A percentile compares a stretch with the other conserved stretches of the same genome.
These are phyloP conservation scores for Dendrophyllia cribrosa DNA, from an alignment of 64 coral and sea anemone species.

Conservation along the genomic window DNA sequence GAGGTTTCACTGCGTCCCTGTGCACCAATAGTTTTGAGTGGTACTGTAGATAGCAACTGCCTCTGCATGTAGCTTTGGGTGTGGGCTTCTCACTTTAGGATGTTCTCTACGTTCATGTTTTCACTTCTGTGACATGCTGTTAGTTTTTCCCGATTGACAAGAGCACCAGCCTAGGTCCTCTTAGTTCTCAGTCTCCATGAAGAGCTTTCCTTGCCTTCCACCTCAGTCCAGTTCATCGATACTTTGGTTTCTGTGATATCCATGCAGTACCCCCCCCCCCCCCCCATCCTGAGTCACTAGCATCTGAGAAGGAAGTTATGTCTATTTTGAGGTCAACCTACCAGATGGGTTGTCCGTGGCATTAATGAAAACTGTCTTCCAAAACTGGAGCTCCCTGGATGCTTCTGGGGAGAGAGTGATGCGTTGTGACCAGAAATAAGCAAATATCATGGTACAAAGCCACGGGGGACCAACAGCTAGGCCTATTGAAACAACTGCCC, in stretches of 20 bases:
- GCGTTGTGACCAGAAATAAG: too few relatives aligned
- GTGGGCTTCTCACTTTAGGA: neutral
- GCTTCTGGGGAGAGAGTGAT: too few relatives aligned
- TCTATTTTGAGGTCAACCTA: neutral
- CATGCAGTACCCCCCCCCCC: neutral
- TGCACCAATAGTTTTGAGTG: too few relatives aligned
- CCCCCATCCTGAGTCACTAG: constrained; percentile 21
- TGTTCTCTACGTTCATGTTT: neutral
- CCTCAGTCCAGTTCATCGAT: neutral
- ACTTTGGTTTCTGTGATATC: too few relatives aligned
- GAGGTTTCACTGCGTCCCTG: too few relatives aligned
- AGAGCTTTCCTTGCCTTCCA: neutral
- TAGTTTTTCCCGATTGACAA: neutral
- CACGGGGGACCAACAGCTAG: too few relatives aligned
- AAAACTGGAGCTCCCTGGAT: constrained; percentile 40
- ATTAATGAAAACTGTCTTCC: constrained; percentile 26
- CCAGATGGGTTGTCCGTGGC: constrained; percentile 42
- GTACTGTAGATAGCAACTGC: neutral
- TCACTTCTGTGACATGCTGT: too few relatives aligned
- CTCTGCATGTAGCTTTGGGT: neutral
- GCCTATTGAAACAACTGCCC: too few relatives aligned
- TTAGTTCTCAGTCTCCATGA: constrained; percentile 23
- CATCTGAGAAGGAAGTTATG: constrained; percentile 24
- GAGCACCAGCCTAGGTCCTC: constrained; percentile 17
- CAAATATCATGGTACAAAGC: too few relatives aligned